Conservation (phyloP, 1,140 invertebrate species). For the Drosophila sulfurigaster region DNA sequence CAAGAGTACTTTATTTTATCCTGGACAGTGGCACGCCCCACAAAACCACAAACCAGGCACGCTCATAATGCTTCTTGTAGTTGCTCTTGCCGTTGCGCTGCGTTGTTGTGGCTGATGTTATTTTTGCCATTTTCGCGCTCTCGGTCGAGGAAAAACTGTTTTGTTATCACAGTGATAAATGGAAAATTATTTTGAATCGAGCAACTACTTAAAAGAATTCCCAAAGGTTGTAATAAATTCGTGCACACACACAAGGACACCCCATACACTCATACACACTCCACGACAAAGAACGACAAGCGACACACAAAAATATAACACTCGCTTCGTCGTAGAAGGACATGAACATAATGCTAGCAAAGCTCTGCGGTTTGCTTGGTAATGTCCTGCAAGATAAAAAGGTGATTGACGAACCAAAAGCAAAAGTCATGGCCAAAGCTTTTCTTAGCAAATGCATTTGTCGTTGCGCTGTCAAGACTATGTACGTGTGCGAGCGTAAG, state of each 20-base stretch:
- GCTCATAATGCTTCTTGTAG: constrained; percentile 63
- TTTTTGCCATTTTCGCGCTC: constrained; percentile 78
- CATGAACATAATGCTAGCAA: constrained; percentile 61
- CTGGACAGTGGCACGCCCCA: constrained; percentile 63
- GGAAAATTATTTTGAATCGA: constrained; percentile 84
- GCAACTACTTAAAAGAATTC: constrained; percentile 84
- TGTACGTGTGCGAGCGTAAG: constrained; percentile 6
- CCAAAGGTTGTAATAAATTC: constrained; percentile 83
- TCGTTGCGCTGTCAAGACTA: constrained; percentile 36
- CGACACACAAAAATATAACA: constrained; percentile 12
- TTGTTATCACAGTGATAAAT: constrained; percentile 84
- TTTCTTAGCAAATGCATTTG: constrained; percentile 75
- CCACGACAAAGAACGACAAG: not conserved
- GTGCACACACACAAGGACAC: constrained; percentile 52
- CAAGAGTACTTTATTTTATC: constrained; percentile 77
- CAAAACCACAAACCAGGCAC: constrained; percentile 21
- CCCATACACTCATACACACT: constrained; percentile 20
- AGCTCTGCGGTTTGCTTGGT: constrained; percentile 63
- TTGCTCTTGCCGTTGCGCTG: constrained; percentile 25
- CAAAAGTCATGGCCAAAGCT: constrained; percentile 80
- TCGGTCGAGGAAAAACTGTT: constrained; percentile 68
- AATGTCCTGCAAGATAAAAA: constrained; percentile 79
- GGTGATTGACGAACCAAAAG: constrained; percentile 80
- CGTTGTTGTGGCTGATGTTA: constrained; percentile 60
- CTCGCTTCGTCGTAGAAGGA: constrained; percentile 33